Percentiles rank a stretch among this genome's conserved stretches.
These are phyloP conservation scores for Macrosiphum euphorbiae DNA, from an alignment of 2,888 invertebrate species.

Conservation along the genomic window DNA sequence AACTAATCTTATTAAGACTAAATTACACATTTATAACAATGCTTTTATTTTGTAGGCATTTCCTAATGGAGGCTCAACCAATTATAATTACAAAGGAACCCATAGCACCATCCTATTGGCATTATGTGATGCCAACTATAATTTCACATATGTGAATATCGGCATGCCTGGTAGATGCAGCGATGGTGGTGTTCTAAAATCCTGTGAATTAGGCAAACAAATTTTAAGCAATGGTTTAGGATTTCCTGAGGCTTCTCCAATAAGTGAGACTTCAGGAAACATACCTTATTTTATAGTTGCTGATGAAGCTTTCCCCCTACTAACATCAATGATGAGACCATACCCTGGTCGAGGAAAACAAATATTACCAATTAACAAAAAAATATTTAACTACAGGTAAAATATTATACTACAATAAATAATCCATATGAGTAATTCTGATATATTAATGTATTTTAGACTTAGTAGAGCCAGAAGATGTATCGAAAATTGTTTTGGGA, in stretches of 20 bases:
- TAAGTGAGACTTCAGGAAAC: not conserved
- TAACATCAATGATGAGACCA: not conserved
- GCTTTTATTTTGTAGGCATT: slow-evolving; percentile 4
- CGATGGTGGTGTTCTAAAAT: slow-evolving; percentile 8
- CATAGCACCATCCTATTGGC: not conserved
- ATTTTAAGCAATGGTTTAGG: not conserved
- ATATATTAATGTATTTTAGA: not conserved
- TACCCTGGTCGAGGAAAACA: not conserved
- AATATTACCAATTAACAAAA: not conserved
- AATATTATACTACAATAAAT: not conserved
- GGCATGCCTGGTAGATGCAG: not conserved
- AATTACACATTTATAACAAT: too few species aligned
- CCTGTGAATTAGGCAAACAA: not conserved
- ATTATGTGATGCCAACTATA: too few species aligned
- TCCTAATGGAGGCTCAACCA: not conserved
- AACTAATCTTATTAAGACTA: too few species aligned
- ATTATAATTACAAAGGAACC: slow-evolving; percentile 11
- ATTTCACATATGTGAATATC: too few species aligned
- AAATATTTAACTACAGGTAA: slow-evolving; percentile 24
- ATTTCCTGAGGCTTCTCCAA: not conserved
- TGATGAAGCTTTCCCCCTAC: slow-evolving; percentile 19
- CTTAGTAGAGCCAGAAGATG: slow-evolving; percentile 20
- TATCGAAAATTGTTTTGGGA: slow-evolving; percentile 32
- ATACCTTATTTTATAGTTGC: slow-evolving; percentile 26
- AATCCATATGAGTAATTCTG: not conserved